These are phyloP conservation scores for Hippopotamyrus pictus DNA, from an alignment of 2,797 vertebrate species.

Conservation along the genomic window DNA sequence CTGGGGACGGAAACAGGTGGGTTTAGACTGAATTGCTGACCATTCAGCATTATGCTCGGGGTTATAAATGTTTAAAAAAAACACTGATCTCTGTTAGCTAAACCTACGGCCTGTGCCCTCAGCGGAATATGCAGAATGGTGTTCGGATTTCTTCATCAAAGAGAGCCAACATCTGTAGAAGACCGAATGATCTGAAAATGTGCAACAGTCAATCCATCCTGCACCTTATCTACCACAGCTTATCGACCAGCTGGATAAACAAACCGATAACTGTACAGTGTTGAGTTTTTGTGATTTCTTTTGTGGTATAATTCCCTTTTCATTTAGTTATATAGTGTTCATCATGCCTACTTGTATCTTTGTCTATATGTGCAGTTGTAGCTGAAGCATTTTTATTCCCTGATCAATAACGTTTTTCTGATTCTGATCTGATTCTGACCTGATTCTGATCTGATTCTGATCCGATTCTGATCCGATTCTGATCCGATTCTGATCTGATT, in stretches of 20 bases:
- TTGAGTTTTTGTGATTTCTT: not conserved
- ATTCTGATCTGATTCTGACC: not conserved
- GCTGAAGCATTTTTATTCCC: not conserved
- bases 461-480: too few species aligned
- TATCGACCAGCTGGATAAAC: not conserved
- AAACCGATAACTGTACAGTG: not conserved
- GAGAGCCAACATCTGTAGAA: not conserved
- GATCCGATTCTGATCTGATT: too few species aligned
- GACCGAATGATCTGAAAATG: not conserved
- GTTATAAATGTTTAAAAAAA: not conserved
- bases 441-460: too few species aligned
- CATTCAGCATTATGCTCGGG: not conserved
- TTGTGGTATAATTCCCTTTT: not conserved
- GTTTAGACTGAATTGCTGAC: conserved; percentile 17
- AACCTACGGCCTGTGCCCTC: not conserved
- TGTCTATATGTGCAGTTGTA: not conserved
- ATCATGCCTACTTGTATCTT: not conserved
- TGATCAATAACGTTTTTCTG: not conserved
- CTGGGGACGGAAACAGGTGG: conserved; percentile 56
- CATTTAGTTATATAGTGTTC: not conserved
- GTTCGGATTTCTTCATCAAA: not conserved
- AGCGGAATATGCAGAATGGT: not conserved
- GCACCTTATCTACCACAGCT: not conserved
- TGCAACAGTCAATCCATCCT: not conserved
- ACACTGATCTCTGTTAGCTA: not conserved